Base-by-base conservation (phyloP, 2,888 invertebrate species). In the Sarcophaga subvicina region DNA sequence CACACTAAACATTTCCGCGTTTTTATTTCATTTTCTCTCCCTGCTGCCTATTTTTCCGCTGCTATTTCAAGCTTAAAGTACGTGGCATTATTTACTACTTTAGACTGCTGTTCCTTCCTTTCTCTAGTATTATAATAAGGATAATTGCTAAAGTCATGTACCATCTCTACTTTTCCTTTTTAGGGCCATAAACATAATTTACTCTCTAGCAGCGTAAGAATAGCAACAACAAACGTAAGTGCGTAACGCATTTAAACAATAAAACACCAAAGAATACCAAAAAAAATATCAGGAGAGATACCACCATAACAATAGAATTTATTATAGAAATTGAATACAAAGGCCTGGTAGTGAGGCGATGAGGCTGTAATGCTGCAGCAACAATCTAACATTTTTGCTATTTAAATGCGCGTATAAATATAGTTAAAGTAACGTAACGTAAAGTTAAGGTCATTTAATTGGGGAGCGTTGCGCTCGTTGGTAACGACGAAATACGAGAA, bases 131-230 rank as follows among this genome's bases (percentile, higher is more conserved):
- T 90, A 91, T 88, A 88, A 89, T 89, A 89, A 89, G 88, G 88
- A 89, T 91, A 91, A 91, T 91, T 92, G 91, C 91, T 89, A 90
- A 90, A 91, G 90, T 90, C 91, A 91, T 90, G 84, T 87, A 37
- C 84, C 77, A 59, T 37, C 27, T 72, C 45, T 79, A 80, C 81
- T 87, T 87, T 87, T 87, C 82, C 79, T 87, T 91, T 91, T 91
- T 91, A 92, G 92, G 91, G 91, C 90, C 89, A 88, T 88, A 88
- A 88, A 89, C 87, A 87, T 87, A 87, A 87, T 87, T 87, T 84
- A 84, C 84, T 37, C 87, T 80, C 60, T 10, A 85, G 83, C 37
- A 8, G 10, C 1, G 37, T 37, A 37, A 54, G 70, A 14, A 76
- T 79, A 12, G n/a, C 64, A 54, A 73, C 47, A 79, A 83, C 20